These are phyloP conservation scores for Drosophila ohnishii DNA, from an alignment of 1,140 invertebrate genomes.

Conservation along the genomic window DNA sequence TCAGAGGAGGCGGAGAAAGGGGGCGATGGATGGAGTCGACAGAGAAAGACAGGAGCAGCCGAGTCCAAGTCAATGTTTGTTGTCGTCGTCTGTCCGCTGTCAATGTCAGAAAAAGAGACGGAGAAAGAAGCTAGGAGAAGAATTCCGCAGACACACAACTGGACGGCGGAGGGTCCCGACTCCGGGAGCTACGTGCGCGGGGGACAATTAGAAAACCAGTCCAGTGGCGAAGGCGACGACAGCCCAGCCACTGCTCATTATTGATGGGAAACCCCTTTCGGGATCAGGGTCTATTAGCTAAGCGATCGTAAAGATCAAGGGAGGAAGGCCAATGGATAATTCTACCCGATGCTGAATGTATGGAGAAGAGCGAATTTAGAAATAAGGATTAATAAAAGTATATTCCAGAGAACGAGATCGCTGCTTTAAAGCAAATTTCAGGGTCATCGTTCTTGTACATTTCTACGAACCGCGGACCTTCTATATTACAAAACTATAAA, in stretches of 20 bases:
- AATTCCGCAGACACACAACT: constrained; percentile 29
- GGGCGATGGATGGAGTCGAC: constrained; percentile 8
- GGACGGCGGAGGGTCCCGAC: constrained; percentile 23
- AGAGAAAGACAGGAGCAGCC: constrained; percentile 48
- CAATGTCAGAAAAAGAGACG: constrained; percentile 32
- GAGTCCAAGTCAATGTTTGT: constrained; percentile 50
- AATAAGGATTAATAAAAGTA: background rate
- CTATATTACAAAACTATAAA: too few relatives aligned
- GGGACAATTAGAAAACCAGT: constrained; percentile 57
- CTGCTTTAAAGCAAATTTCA: background rate
- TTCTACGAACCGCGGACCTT: too few relatives aligned
- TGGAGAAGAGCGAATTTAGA: background rate
- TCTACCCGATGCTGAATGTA: background rate
- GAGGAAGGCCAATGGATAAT: background rate
- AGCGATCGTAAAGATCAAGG: background rate
- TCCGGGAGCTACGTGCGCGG: background rate
- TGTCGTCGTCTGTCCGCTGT: constrained; percentile 42
- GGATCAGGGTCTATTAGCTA: constrained; percentile 12
- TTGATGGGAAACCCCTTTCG: constrained; percentile 25
- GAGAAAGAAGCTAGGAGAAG: constrained; percentile 17
- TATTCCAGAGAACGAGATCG: background rate
- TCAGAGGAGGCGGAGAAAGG: constrained; percentile 23
- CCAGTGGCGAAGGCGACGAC: constrained; percentile 36
- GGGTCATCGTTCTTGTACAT: too few relatives aligned
- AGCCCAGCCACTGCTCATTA: constrained; percentile 38